These are phyloP conservation scores for Gastrophryne carolinensis DNA, from an alignment of 2,797 vertebrate species.

Conservation along the genomic window DNA sequence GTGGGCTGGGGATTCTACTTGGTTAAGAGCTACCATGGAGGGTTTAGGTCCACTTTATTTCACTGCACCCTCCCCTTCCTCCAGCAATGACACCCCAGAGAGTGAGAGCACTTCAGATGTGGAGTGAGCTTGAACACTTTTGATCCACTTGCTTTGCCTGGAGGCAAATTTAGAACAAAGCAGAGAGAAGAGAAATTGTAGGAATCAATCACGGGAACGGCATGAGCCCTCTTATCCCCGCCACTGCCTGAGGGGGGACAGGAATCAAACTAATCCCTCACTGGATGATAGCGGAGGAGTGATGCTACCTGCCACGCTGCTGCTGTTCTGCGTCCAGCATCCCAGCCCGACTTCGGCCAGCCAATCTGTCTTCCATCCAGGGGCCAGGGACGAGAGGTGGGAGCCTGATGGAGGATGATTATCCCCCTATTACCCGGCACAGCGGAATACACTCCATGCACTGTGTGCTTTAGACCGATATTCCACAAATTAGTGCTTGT, in stretches of 20 bases:
- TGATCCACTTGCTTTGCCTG: background rate
- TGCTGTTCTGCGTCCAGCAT: background rate
- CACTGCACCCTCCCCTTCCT: too few relatives aligned
- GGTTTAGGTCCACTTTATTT: too few relatives aligned
- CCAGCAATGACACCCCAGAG: too few relatives aligned
- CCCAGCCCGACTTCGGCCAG: constrained; percentile 2
- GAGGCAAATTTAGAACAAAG: constrained; percentile 42
- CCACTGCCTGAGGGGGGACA: constrained; percentile 27
- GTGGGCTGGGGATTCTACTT: too few relatives aligned
- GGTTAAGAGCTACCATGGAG: too few relatives aligned
- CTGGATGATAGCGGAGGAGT: background rate
- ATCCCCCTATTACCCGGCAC: constrained; percentile 24
- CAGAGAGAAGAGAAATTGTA: constrained; percentile 28
- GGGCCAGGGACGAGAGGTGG: constrained; percentile 8
- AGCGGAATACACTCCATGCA: too few relatives aligned
- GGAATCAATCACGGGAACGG: constrained; percentile 32
- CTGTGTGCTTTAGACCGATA: too few relatives aligned
- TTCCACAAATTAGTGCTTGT: too few relatives aligned
- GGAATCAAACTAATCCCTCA: constrained; percentile 42
- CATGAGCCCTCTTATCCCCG: constrained; percentile 32
- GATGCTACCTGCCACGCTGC: background rate
- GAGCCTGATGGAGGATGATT: constrained; percentile 29
- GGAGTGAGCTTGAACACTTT: too few relatives aligned
- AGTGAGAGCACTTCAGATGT: too few relatives aligned
- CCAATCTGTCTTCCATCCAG: constrained; percentile 12